Evolutionary conservation across 2,888 invertebrate species (phyloP).

Genomic region (Sphecodes monilicornis): DNA sequence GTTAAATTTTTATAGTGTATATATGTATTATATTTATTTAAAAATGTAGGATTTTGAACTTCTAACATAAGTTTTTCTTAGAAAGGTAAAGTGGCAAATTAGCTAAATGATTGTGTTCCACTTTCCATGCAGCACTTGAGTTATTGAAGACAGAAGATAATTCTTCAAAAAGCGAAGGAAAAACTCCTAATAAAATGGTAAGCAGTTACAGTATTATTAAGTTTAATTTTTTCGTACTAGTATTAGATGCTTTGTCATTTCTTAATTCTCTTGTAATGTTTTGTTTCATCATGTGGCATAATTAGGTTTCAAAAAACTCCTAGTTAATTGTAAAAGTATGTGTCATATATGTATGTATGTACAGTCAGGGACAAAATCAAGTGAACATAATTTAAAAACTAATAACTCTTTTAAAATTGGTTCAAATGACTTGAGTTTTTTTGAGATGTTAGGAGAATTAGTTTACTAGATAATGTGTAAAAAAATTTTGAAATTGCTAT

Average conservation of each 20-base stretch:
- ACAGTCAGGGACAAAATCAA: too few relatives aligned
- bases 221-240: neutral
- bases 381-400: too few relatives aligned
- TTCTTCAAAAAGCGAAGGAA: constrained; percentile 72
- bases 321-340: neutral
- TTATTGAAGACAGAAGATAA: constrained; percentile 69
- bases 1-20: neutral
- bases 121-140: constrained; percentile 75
- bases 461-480: too few relatives aligned
- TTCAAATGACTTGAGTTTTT: too few relatives aligned
- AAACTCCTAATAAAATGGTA: constrained; percentile 72
- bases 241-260: neutral
- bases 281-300: constrained; percentile 13
- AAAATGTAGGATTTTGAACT: constrained; percentile 43
- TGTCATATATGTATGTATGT: neutral
- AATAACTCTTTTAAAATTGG: too few relatives aligned
- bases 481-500: too few relatives aligned
- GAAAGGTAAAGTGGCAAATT: constrained; percentile 67
- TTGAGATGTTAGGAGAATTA: too few relatives aligned
- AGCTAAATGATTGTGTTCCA: constrained; percentile 74
- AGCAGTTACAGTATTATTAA: constrained; percentile 31
- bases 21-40: constrained; percentile 17
- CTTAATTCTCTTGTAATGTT: neutral
- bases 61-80: constrained; percentile 68
- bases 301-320: constrained; percentile 15